Percentiles rank a stretch among this genome's conserved stretches.
These are phyloP conservation scores for Murina feae DNA, from an alignment of 2,113 vertebrate species.

Conservation along the genomic window DNA sequence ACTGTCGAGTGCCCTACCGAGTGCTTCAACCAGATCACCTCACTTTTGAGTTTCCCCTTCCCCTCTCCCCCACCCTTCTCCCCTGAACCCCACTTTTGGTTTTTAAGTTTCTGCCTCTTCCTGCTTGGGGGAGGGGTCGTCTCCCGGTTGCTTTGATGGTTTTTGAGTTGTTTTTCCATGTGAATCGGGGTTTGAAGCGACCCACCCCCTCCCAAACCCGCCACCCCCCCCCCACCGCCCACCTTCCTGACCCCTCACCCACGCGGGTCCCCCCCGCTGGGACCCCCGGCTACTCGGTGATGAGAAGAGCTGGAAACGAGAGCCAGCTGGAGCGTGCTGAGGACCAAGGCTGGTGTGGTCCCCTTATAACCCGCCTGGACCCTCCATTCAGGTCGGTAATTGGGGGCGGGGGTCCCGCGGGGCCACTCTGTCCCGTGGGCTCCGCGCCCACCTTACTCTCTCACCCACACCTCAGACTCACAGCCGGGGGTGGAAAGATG, in stretches of 20 bases:
- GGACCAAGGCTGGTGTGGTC: conserved; percentile 79
- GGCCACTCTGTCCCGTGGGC: conserved; percentile 65
- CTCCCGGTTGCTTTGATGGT: conserved; percentile 77
- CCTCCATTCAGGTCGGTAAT: conserved; percentile 83
- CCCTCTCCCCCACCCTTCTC: conserved; percentile 39
- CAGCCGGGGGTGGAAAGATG: conserved; percentile 62
- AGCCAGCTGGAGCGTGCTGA: conserved; percentile 74
- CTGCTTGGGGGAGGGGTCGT: conserved; percentile 61
- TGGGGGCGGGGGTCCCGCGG: conserved; percentile 65
- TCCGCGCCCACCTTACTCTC: background rate
- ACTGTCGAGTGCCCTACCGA: conserved; percentile 77
- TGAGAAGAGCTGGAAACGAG: conserved; percentile 74
- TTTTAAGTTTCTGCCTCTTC: conserved; percentile 75
- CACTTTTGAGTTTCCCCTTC: conserved; percentile 70
- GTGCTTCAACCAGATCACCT: conserved; percentile 80
- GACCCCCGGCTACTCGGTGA: conserved; percentile 73
- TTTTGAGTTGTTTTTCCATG: conserved; percentile 88
- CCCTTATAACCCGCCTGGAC: conserved; percentile 78
- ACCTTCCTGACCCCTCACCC: conserved; percentile 50
- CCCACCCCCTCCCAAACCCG: conserved; percentile 36
- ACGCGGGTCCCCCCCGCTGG: conserved; percentile 63
- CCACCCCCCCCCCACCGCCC: conserved; percentile 18
- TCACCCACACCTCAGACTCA: conserved; percentile 63
- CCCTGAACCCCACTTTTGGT: conserved; percentile 78
- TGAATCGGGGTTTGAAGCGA: conserved; percentile 97